These are phyloP conservation scores for Acheta domesticus DNA, from an alignment of 2,888 invertebrate species.

Conservation along the genomic window DNA sequence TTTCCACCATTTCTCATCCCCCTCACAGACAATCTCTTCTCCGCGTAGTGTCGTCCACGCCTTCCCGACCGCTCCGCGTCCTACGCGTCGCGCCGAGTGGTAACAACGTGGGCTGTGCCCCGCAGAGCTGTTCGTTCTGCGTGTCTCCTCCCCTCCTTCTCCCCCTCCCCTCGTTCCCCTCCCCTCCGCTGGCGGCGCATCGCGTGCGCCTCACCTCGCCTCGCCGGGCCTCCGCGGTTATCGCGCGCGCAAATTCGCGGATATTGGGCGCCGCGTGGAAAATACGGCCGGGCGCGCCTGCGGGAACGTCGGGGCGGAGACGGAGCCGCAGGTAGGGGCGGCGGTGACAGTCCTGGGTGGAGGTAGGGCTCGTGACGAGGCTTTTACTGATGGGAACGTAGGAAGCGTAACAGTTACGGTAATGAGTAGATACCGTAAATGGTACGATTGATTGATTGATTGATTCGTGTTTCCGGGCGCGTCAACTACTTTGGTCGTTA, in stretches of 20 bases:
- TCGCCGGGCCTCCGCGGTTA: not conserved
- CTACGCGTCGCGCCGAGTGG: not conserved
- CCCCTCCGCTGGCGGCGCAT: not conserved
- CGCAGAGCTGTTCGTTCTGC: not conserved
- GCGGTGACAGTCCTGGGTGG: not conserved
- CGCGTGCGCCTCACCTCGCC: not conserved
- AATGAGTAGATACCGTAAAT: too few species aligned
- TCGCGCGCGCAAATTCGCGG: constrained; percentile 2
- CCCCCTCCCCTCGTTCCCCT: not conserved
- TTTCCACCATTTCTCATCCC: too few species aligned
- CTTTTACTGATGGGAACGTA: too few species aligned
- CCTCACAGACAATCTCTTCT: too few species aligned
- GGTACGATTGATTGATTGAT: too few species aligned
- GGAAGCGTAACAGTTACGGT: too few species aligned
- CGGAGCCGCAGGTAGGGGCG: not conserved
- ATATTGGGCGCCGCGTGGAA: constrained; percentile 11
- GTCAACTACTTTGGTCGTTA: too few species aligned
- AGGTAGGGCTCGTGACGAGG: too few species aligned
- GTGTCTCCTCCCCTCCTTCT: not conserved
- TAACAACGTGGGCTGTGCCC: not conserved
- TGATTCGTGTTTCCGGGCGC: too few species aligned
- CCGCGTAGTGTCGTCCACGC: too few species aligned
- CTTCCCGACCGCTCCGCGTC: too few species aligned
- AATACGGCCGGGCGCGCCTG: not conserved
- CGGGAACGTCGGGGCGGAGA: not conserved